Evolutionary conservation across 2,888 invertebrate genomes (phyloP), one percentile per base, ranked within the genome.

Genomic region (Orthosia cruda): DNA sequence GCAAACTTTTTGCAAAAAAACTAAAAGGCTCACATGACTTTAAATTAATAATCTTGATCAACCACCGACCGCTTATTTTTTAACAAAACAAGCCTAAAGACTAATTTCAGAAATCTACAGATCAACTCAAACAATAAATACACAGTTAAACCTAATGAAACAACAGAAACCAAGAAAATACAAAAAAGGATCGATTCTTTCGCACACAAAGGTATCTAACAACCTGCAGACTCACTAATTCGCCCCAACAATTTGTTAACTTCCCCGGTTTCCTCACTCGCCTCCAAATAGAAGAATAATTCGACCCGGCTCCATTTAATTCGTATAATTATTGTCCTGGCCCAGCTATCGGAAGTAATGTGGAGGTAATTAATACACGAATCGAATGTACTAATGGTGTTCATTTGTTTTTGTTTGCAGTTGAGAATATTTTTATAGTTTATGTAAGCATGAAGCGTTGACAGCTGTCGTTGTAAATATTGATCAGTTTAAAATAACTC

Each of bases 231-330:
- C 63, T 66, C 67, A 63, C 71, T 73, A 85, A 85, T 83, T 65
- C 68, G 69, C 65, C 75, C 74, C 73, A 73, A 80, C 83, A 73
- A 87, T 87, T 87, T 78, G 80, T 83, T 77, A 87, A 81, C 79
- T 87, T 86, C 15, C 61, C 45, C 20, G 15, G 61, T 20, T 45
- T 45, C 74, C 80, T 76, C 63, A 75, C 50, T 72, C 57, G 55
- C 54, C 40, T 32, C 74, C 74, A 71, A 80, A 85, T 82, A 87
- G 70, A 76, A 72, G 62, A 80, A 80, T 78, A 74, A 80, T 74
- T 69, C 74, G 73, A 84, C 50, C 50, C 71, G 18, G 61, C 63
- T 63, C 68, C 64, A 85, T 85, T 87, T 83, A 82, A 83, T 83
- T 82, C 76, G 77, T 73, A 73, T 81, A 85, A 81, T 86, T 87